Evolutionary conservation across 2,113 vertebrate species (phyloP), one percentile per base, ranked within the genome.

Genomic region (Rhinogobius similis): DNA sequence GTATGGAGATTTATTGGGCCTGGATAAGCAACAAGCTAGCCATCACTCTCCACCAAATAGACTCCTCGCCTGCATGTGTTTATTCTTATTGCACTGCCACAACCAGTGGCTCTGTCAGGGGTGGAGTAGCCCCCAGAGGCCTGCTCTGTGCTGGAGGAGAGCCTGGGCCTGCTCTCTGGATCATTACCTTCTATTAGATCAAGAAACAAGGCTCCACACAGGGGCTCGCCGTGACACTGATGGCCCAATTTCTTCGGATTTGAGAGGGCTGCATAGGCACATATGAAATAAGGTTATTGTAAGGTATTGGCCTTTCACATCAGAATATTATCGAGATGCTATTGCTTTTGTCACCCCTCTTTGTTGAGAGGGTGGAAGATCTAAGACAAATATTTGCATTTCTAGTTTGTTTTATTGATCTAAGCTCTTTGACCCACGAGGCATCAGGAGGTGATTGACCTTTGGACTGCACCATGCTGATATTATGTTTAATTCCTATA

Each of bases 1-100:
- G 93, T 94, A 94, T 94, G 94, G 94, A 96, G 95, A 97, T 97
- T 95, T 97, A 98, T 97, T 95, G 95, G 92, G 93, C 92, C 93
- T 93, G 92, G 94, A 94, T 94, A 94, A 94, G 95, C 94, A 94
- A 87, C 94, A 91, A 94, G 92, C 92, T 92, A 92, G 92, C 93
- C 95, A 95, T 95, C 94, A 89, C 88, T 96, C 94, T 95, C 94
- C 84, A 89, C 92, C 93, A 93, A 95, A 94, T 93, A 95, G 93
- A 95, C 94, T 94, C 93, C 93, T 93, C 93, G 83, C 93, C 93
- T 91, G 91, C 92, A 93, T 95, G 94, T 94, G 93, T 95, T 96
- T 95, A 94, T 96, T 95, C 94, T 96, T 94, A 96, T 95, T 96
- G 94, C 94, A 75, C 76, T 81, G 87, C 86, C 86, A 85, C 85